Conservation (phyloP, 2,113 vertebrate species). For the Opisthocomus hoazin region DNA sequence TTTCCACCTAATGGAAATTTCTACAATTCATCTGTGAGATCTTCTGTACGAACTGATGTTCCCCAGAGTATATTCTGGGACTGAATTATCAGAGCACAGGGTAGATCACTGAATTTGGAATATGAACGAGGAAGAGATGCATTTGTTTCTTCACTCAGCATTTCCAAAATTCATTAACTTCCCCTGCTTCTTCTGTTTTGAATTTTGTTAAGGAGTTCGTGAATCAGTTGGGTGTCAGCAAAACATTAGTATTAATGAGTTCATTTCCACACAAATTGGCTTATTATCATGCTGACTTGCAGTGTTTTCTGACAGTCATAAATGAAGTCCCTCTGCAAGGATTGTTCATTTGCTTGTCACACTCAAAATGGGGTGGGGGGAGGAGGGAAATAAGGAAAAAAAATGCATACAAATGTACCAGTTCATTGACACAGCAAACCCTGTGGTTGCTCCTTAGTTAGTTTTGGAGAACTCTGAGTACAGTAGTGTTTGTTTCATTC, state of each 20-base stretch:
- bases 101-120: not conserved
- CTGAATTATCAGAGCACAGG: not conserved
- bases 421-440: not conserved
- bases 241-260: slow-evolving; percentile 74
- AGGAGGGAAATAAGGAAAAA: not conserved
- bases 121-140: not conserved
- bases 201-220: slow-evolving; percentile 63
- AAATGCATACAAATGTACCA: not conserved
- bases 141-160: not conserved
- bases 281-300: slow-evolving; percentile 69
- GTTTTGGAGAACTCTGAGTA: not conserved
- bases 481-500: not conserved
- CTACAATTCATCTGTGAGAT: not conserved
- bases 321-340: slow-evolving; percentile 50
- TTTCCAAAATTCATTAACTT: slow-evolving; percentile 56
- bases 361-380: not conserved
- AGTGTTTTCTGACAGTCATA: slow-evolving; percentile 51
- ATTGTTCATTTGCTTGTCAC: slow-evolving; percentile 43
- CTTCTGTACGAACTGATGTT: not conserved
- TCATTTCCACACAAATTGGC: slow-evolving; percentile 73
- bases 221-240: slow-evolving; percentile 71
- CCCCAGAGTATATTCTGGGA: not conserved
- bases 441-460: not conserved
- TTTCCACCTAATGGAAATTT: not conserved
- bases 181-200: slow-evolving; percentile 33